Evolutionary conservation across 2,888 invertebrate genomes (phyloP), one percentile per base, ranked within the genome.

Genomic region (Habroteleia sp.): DNA sequence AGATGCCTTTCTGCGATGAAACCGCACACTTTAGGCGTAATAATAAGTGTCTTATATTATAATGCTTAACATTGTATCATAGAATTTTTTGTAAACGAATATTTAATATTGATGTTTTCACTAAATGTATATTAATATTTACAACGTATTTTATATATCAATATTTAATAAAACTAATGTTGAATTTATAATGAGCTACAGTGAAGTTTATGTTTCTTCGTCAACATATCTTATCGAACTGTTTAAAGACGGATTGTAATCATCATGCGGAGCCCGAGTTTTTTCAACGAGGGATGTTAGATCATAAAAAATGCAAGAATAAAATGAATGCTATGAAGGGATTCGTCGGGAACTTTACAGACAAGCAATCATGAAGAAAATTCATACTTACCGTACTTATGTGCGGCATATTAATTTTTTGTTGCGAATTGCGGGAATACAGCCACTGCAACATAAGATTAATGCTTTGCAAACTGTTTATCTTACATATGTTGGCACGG

Each of bases 1-100:
- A 74, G 74, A 74, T 68, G 66, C 54, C 68, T 62, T 68, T 13
- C 29, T 56, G 60, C 52, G 52, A 39, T 41, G 1, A 48, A 39
- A 48, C 33, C 8, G 17, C 2, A 31, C 35, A 52, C 41, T 69
- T 60, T 37, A 37, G 35, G 7, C 42, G 50, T 11, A 39, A 31
- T 39, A 48, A 27, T 20, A 46, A 46, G 23, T 58, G 27, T 58
- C 13, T 50, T 50, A 0, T 17, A 14, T 41, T 29, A 20, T 50
- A 42, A 42, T 42, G 52, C 23, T 42, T 41, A 50, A 33, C 13
- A 48, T 16, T 66, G 69, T 69, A 60, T 14, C 7, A 52, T 60
- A 50, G 33, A 41, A 8, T 20, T 6, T 52, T 48, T 54, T 48
- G 7, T 31, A 48, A 31, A 11, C 8, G n/a, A n/a, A 14, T 14